Base-by-base conservation (phyloP, 2,113 vertebrate genomes). In the Rhabdornis inornatus region DNA sequence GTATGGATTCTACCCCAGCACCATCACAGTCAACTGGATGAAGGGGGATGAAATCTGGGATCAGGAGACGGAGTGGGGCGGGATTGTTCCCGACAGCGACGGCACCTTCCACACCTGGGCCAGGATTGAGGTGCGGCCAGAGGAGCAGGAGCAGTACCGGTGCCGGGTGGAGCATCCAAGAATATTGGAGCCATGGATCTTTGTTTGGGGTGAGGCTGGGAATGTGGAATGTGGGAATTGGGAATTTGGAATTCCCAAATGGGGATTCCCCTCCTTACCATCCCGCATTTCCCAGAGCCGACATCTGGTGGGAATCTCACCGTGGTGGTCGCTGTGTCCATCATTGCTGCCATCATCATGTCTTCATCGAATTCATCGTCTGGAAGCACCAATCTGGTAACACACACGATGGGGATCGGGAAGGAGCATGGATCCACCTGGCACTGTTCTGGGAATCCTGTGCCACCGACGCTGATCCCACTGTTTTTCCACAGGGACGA, bases 251-350 rank as follows among this genome's bases (percentile, higher is more conserved):
- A 2, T 35, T 21, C 23, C 23, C 3, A 7, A n/a, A n/a, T n/a
- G n/a, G n/a, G n/a, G n/a, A n/a, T 60, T 2, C 27, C 25, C 14
- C 14, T 59, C 21, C 27, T 76, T n/a, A 24, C 21, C 8, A 6
- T 49, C n/a, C 35, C 0, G 1, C 0, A 0, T 24, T 60, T 61
- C 52, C 44, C 74, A 77, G 56, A 61, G 35, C 44, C 15, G 1
- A 13, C 22, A 39, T 61, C 74, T 23, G 27, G 49, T 2, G 0
- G 35, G 22, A 61, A 39, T 61, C 23, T 40, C 57, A 27, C 13
- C 3, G 3, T 63, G 74, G 17, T 40, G 35, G 23, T 77, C 3
- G 3, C 57, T 33, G 22, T 50, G 57, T 52, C 10, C 3, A 0
- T 72, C 50, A 40, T 72, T 1, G 4, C 35, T 49, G 44, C 44